phyloP scores from a whole-genome alignment of 2,113 vertebrate genomes.

The Phalacrocorax brasilianus region DNA sequence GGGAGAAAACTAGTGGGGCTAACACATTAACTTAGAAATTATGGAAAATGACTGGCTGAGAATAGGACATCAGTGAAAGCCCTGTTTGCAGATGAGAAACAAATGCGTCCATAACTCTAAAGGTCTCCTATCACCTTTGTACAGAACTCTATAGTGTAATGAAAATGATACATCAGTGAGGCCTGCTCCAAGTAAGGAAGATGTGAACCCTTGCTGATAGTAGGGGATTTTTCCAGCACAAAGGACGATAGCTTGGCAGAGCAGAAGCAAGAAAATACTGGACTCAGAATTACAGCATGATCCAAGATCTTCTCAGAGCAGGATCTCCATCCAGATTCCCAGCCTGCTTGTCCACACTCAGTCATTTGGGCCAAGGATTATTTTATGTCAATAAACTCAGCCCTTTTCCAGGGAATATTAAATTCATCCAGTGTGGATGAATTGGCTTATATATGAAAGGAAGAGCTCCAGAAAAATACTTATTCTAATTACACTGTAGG shows the following conservation, averaged over 20 bases:
- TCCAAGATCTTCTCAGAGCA: conserved; percentile 40
- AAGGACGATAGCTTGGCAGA: conserved; percentile 16
- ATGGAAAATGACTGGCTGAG: background rate
- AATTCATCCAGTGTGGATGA: conserved; percentile 9
- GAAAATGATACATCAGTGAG: background rate
- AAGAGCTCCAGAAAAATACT: conserved; percentile 23
- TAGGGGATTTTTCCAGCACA: conserved; percentile 26
- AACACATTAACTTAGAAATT: background rate
- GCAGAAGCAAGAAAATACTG: conserved; percentile 14
- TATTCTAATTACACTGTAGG: background rate
- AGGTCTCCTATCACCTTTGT: conserved; percentile 2
- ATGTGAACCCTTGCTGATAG: conserved; percentile 34
- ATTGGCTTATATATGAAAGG: conserved; percentile 3
- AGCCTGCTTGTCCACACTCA: background rate
- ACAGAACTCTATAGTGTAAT: background rate
- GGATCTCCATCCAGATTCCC: conserved; percentile 39
- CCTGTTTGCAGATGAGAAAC: background rate
- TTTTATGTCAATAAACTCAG: conserved; percentile 37
- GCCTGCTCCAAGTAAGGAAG: conserved; percentile 48
- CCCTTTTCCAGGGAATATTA: conserved; percentile 8
- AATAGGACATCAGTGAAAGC: background rate
- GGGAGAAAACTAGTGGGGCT: background rate
- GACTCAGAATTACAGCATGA: background rate
- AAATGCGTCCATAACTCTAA: background rate
- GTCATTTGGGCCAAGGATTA: conserved; percentile 30